Percentiles rank a stretch among this genome's conserved stretches.
Evolutionary conservation across 1,140 invertebrate species (phyloP).

Genomic region (Dryas iulia): DNA sequence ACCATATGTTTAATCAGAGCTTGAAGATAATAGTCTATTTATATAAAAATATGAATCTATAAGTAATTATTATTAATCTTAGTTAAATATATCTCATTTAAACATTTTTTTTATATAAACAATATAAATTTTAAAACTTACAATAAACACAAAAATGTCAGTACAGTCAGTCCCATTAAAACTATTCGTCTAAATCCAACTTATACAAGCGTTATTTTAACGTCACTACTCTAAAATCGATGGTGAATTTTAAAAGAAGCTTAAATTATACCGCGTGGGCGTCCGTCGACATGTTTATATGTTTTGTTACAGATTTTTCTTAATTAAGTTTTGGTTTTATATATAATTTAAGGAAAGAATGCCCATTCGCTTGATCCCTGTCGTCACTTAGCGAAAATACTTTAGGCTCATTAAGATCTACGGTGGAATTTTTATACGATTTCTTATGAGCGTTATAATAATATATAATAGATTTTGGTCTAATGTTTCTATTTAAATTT

Average conservation of each 20-base stretch:
- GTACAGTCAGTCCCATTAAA: too few species aligned
- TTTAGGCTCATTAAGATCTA: not conserved
- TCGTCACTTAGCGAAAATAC: not conserved
- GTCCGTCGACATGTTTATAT: conserved; percentile 45
- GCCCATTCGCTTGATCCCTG: conserved; percentile 16
- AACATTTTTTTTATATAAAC: too few species aligned
- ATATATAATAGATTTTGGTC: not conserved
- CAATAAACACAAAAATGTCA: not conserved
- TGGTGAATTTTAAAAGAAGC: conserved; percentile 39
- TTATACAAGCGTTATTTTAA: conserved; percentile 34
- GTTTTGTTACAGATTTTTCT: conserved; percentile 41
- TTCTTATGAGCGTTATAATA: not conserved
- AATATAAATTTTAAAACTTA: too few species aligned
- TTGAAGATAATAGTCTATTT: too few species aligned
- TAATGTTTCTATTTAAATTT: too few species aligned
- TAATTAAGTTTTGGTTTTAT: conserved; percentile 39
- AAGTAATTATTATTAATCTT: too few species aligned
- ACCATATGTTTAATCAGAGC: too few species aligned
- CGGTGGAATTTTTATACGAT: not conserved
- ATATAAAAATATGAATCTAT: too few species aligned
- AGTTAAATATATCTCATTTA: too few species aligned
- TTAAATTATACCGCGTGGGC: conserved; percentile 39
- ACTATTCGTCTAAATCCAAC: too few species aligned
- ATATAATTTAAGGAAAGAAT: conserved; percentile 30
- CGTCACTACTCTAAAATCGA: conserved; percentile 29